Conservation (phyloP, 2,113 vertebrate species). For the Vanacampus margaritifer region DNA sequence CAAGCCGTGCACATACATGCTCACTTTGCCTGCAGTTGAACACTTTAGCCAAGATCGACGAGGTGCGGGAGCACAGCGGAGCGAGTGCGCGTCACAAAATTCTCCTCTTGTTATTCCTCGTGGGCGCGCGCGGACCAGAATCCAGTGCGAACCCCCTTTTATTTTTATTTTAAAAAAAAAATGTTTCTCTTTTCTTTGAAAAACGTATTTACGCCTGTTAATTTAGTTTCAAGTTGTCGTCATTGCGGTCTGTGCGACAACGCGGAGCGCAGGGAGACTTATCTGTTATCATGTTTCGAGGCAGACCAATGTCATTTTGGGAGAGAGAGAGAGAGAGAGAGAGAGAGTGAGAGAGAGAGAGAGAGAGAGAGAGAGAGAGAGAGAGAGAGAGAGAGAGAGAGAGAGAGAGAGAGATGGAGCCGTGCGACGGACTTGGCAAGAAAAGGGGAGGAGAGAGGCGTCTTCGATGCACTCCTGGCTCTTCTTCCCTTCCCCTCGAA, state of each 20-base stretch:
- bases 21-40: slow-evolving; percentile 55
- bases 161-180: not conserved
- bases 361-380: slow-evolving; percentile 72
- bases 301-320: slow-evolving; percentile 72
- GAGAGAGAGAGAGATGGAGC: slow-evolving; percentile 73
- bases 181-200: not conserved
- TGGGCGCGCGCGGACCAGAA: slow-evolving; percentile 43
- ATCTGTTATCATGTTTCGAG: slow-evolving; percentile 74
- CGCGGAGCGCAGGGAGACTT: slow-evolving; percentile 60
- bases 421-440: slow-evolving; percentile 69
- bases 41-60: slow-evolving; percentile 42
- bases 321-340: slow-evolving; percentile 74
- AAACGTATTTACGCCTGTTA: slow-evolving; percentile 35
- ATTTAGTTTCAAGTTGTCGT: slow-evolving; percentile 61
- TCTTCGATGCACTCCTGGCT: slow-evolving; percentile 77
- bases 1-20: slow-evolving; percentile 72
- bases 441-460: slow-evolving; percentile 84
- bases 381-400: slow-evolving; percentile 70
- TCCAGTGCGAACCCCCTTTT: slow-evolving; percentile 26
- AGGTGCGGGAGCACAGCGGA: slow-evolving; percentile 39
- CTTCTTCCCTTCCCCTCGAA: slow-evolving; percentile 16
- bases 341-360: slow-evolving; percentile 60
- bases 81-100: slow-evolving; percentile 34
- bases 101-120: slow-evolving; percentile 44
- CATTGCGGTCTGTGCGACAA: slow-evolving; percentile 52